Evolutionary conservation across 2,888 invertebrate genomes (phyloP).

Genomic region (Nephrotoma appendiculata): DNA sequence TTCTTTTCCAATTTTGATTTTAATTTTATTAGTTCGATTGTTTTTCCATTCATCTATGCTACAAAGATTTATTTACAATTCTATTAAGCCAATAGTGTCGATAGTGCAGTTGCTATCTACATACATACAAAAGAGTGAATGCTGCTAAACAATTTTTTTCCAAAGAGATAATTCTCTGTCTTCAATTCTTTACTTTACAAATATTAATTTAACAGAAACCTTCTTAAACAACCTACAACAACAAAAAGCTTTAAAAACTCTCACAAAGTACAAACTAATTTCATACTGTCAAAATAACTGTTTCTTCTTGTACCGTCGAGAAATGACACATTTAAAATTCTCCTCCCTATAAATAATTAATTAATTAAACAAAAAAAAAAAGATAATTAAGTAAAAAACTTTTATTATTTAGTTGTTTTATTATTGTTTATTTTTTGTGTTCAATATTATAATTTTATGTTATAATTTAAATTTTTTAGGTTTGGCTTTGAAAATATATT

Average conservation of each 20-base stretch:
- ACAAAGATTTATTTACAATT: neutral
- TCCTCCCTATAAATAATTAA: neutral
- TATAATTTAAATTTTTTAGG: neutral
- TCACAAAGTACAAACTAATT: neutral
- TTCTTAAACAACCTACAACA: neutral
- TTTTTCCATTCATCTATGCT: neutral
- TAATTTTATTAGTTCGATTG: neutral
- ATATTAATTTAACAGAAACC: neutral
- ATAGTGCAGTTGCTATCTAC: neutral
- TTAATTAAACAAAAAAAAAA: neutral
- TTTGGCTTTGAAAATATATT: slow-evolving; percentile 2
- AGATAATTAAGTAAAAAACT: neutral
- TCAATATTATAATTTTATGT: neutral
- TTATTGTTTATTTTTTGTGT: neutral
- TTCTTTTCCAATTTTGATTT: neutral
- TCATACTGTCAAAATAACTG: neutral
- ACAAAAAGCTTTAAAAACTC: neutral
- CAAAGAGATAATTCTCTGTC: neutral
- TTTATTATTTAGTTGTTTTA: neutral
- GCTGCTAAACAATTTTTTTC: neutral
- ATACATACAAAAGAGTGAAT: neutral
- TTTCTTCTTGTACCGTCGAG: neutral
- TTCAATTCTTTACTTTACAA: neutral
- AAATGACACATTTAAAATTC: neutral
- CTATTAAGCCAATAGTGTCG: neutral